Evolutionary conservation across 1,140 invertebrate species (phyloP), one percentile per base, ranked within the genome.

Genomic region (Aphelinus certus): DNA sequence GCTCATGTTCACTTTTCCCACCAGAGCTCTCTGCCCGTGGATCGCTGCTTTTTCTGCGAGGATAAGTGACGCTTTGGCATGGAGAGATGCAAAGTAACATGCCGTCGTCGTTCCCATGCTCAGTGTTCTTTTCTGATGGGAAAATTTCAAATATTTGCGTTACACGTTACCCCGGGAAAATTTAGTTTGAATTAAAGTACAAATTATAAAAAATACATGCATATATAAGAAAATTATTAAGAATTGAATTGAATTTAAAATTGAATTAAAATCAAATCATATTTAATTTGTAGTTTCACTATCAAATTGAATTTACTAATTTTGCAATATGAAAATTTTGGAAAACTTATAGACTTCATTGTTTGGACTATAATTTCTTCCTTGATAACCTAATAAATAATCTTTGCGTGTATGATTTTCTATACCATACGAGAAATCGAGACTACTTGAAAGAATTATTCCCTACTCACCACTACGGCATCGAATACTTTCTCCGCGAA

Each of bases 1-100:
- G 81, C 95, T 95, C 92, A 96, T 96, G 84, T 94, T 95, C 3
- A 97, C 92, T 91, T 97, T 97, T 1, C 96, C 96, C 60, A 97
- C 88, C n/a, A 96, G 89, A n/a, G 94, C 95, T 77, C 96, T 90
- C 86, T 97, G 96, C 1, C 94, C 93, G 77, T 91, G 86, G 77
- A 90, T 86, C 1, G 88, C 80, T 3, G 88, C 91, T 81, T 91
- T 90, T 77, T 94, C 88, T 2, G 91, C 95, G 26, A 98, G 87
- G 72, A 92, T 88, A 56, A 93, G 76, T 51, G 91, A 92, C n/a
- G 94, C 92, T 60, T 94, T 89, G 51, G 89, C 80, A 82, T 95
- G 93, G 7, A 97, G 91, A 0, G 95, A 94, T n/a, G 92, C 95
- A 89, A 94, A 97, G 83, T 97, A 98, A 77, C 92, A 93, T 1